phyloP scores from a whole-genome alignment of 2,797 vertebrate genomes.

The Oryzias dopingdopingensis region DNA sequence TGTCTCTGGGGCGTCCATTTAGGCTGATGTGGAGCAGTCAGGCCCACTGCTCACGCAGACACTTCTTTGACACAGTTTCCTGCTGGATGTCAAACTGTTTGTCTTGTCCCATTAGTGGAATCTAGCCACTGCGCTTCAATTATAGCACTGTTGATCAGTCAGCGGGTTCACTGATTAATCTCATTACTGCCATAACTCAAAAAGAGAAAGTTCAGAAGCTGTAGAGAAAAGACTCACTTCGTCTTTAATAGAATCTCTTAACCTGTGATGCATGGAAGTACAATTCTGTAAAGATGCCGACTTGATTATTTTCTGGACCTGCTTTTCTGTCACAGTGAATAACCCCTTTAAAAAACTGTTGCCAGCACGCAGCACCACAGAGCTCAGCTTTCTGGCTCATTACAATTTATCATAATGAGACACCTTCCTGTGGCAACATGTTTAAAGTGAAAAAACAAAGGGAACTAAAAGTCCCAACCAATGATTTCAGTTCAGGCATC shows the following conservation, averaged over 20 bases:
- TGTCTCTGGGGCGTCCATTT: slow-evolving; percentile 48
- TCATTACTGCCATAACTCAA: background rate
- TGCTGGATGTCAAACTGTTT: slow-evolving; percentile 44
- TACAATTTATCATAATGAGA: slow-evolving; percentile 62
- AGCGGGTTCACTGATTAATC: slow-evolving; percentile 9
- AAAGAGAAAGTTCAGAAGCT: slow-evolving; percentile 3
- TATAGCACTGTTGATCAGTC: slow-evolving; percentile 28
- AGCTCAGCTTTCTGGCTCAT: slow-evolving; percentile 49
- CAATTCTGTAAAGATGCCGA: slow-evolving; percentile 28
- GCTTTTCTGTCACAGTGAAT: slow-evolving; percentile 39
- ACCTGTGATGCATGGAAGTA: slow-evolving; percentile 25
- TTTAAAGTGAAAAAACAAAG: slow-evolving; percentile 23
- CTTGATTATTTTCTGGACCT: slow-evolving; percentile 23
- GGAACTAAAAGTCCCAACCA: slow-evolving; percentile 42
- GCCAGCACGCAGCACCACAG: slow-evolving; percentile 21
- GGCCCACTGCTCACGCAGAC: slow-evolving; percentile 53
- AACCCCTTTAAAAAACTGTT: slow-evolving; percentile 31
- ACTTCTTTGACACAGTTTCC: slow-evolving; percentile 51
- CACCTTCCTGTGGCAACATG: slow-evolving; percentile 41
- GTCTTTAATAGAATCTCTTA: slow-evolving; percentile 12
- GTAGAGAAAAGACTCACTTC: background rate
- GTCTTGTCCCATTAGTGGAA: slow-evolving; percentile 48
- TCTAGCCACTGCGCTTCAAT: slow-evolving; percentile 40
- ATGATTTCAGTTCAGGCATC: slow-evolving; percentile 58
- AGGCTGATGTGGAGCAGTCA: slow-evolving; percentile 56